phyloP scores from a whole-genome alignment of 2,113 vertebrate genomes.

The Chinchilla lanigera region DNA sequence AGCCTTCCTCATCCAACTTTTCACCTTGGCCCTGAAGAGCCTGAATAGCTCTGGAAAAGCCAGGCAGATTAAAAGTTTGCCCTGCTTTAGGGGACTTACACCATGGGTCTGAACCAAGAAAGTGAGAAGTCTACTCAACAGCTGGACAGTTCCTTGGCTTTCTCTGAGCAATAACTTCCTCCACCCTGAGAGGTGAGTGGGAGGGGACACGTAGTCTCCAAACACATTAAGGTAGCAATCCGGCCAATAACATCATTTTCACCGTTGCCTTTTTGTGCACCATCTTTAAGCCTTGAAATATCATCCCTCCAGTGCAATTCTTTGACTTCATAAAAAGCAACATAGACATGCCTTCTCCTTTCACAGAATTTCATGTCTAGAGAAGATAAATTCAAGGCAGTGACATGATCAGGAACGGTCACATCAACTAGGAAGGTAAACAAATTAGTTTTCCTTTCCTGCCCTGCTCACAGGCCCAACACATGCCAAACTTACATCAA shows the following conservation, averaged over 20 bases:
- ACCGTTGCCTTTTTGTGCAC: background rate
- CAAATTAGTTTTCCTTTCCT: background rate
- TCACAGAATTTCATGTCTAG: conserved; percentile 10
- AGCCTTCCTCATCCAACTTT: background rate
- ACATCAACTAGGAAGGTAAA: background rate
- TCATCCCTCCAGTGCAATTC: background rate
- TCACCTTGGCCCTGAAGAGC: background rate
- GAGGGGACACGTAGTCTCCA: background rate
- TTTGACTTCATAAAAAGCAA: conserved; percentile 54
- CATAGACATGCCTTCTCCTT: conserved; percentile 2
- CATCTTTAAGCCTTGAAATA: background rate
- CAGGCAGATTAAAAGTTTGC: background rate
- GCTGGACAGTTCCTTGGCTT: background rate
- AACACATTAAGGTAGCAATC: background rate
- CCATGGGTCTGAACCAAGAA: background rate
- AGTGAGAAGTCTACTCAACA: conserved; percentile 6
- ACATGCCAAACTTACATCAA: conserved; percentile 39
- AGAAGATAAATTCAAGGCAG: conserved; percentile 23
- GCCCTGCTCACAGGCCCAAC: background rate
- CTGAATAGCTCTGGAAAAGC: background rate
- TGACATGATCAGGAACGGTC: background rate
- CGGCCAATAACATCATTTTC: background rate
- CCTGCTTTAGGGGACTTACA: background rate
- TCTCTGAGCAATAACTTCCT: background rate
- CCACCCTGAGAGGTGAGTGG: background rate